phyloP scores from a whole-genome alignment of 2,888 invertebrate genomes.

The Brachyptera risi region DNA sequence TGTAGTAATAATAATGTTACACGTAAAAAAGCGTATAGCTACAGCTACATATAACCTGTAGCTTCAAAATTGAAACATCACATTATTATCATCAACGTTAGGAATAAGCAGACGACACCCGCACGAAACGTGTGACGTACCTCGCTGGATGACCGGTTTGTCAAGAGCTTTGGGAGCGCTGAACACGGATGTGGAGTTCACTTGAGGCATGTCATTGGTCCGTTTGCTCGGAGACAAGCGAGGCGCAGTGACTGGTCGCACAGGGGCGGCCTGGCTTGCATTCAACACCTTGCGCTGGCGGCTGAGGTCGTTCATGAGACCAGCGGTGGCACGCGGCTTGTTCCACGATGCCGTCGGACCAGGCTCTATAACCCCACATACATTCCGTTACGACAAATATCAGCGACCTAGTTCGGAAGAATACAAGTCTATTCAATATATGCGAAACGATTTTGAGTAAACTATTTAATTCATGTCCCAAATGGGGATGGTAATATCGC shows the following conservation, averaged over 20 bases:
- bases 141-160: slow-evolving; percentile 38
- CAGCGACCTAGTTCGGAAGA: no score
- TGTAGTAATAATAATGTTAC: no score
- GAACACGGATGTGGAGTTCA: slow-evolving; percentile 42
- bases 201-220: slow-evolving; percentile 49
- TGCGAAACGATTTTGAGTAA: no score
- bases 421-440: no score
- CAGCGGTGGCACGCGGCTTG: slow-evolving; percentile 12
- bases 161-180: slow-evolving; percentile 39
- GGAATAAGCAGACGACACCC: no score
- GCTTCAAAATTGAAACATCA: no score
- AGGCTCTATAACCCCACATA: slow-evolving; percentile 44
- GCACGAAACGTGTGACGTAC: slow-evolving; percentile 29
- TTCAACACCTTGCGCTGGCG: slow-evolving; percentile 27
- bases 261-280: slow-evolving; percentile 23
- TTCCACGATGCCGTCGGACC: slow-evolving; percentile 48
- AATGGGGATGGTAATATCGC: no score
- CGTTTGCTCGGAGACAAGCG: slow-evolving; percentile 40
- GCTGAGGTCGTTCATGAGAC: slow-evolving; percentile 26
- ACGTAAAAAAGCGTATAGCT: no score
- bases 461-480: no score
- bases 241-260: slow-evolving; percentile 23
- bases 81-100: no score
- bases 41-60: no score
- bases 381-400: neutral